A percentile compares a stretch with the other conserved stretches of the same genome.
These are phyloP conservation scores for Epinephelus fuscoguttatus DNA, from an alignment of 2,113 vertebrate species.

Conservation along the genomic window DNA sequence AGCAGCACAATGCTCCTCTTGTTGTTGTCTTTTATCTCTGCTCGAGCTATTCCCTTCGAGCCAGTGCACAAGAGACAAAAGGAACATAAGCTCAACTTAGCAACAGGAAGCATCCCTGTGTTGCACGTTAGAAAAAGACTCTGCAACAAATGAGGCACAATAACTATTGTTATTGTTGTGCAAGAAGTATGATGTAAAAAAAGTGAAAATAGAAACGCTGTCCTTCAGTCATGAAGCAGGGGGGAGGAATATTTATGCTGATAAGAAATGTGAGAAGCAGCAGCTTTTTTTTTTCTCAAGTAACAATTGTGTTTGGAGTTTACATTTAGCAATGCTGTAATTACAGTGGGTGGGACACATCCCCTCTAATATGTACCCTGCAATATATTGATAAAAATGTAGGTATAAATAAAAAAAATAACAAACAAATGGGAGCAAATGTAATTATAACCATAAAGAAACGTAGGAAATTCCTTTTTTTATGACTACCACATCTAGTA, in stretches of 20 bases:
- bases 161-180: slow-evolving; percentile 39
- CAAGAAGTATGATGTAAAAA: slow-evolving; percentile 36
- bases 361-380: too few species aligned
- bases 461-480: too few species aligned
- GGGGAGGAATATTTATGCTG: slow-evolving; percentile 5
- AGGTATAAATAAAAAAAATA: too few species aligned
- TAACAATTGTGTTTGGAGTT: not conserved
- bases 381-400: too few species aligned
- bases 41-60: slow-evolving; percentile 64
- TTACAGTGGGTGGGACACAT: too few species aligned
- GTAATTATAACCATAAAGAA: too few species aligned
- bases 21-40: slow-evolving; percentile 74
- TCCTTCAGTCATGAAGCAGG: slow-evolving; percentile 26
- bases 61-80: slow-evolving; percentile 69
- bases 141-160: slow-evolving; percentile 24
- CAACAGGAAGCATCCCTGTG: slow-evolving; percentile 74
- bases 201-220: slow-evolving; percentile 53
- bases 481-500: too few species aligned
- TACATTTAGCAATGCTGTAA: not conserved
- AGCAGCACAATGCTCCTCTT: slow-evolving; percentile 72
- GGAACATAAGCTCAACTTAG: slow-evolving; percentile 69
- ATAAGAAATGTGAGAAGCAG: not conserved
- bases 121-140: slow-evolving; percentile 30
- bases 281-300: not conserved
- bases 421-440: too few species aligned